Evolutionary conservation across 2,797 vertebrate genomes (phyloP).

Genomic region (Urocyon cinereoargenteus): DNA sequence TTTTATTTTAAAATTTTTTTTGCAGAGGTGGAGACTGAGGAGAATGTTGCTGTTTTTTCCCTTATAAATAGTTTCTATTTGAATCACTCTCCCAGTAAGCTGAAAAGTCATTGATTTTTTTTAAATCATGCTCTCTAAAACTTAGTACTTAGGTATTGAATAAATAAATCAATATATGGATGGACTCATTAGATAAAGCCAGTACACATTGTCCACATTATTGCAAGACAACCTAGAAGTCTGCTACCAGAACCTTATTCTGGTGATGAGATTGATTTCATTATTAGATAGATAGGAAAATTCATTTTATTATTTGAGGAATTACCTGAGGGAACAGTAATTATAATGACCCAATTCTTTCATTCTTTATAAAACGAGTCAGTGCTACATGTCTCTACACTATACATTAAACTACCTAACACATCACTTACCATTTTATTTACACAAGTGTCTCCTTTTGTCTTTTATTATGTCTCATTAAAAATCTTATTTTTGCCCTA

Average conservation of each 20-base stretch:
- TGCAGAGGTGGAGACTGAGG: background rate
- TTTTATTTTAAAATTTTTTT: background rate
- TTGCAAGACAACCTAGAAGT: background rate
- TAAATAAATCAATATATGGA: background rate
- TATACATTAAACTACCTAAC: background rate
- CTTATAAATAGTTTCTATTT: background rate
- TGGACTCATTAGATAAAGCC: background rate
- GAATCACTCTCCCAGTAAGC: slow-evolving; percentile 8
- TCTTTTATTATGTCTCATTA: background rate
- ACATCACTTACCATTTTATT: background rate
- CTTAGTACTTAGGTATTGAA: background rate
- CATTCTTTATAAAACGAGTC: background rate
- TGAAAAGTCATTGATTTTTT: background rate
- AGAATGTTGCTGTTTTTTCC: slow-evolving; percentile 2
- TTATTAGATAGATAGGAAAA: background rate
- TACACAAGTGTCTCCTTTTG: background rate
- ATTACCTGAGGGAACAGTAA: background rate
- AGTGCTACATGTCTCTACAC: background rate
- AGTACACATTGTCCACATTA: background rate
- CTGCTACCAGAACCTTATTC: background rate
- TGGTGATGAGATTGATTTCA: background rate
- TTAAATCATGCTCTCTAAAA: background rate
- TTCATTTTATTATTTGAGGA: slow-evolving; percentile 32
- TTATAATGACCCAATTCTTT: background rate
- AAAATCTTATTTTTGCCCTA: background rate